These are phyloP conservation scores for Gallinago paraguaiae DNA, from an alignment of 2,113 vertebrate species.

Conservation along the genomic window DNA sequence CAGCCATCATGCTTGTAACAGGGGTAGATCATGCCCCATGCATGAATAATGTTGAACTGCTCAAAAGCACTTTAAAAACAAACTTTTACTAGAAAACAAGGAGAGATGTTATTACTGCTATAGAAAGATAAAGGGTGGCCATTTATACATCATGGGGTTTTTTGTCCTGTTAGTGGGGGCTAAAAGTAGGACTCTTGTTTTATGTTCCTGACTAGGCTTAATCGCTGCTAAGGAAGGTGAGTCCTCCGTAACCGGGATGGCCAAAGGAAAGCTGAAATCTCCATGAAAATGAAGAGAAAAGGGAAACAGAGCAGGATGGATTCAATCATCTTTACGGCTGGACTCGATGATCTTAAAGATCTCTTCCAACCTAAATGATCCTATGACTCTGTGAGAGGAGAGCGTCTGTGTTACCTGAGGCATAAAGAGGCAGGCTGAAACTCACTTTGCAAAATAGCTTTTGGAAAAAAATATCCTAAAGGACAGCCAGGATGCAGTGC, in stretches of 20 bases:
- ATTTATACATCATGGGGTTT: background rate
- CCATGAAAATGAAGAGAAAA: background rate
- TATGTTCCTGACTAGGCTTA: background rate
- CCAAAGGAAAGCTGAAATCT: background rate
- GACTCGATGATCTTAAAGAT: background rate
- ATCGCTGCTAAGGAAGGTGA: background rate
- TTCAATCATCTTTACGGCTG: background rate
- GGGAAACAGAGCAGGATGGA: background rate
- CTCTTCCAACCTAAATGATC: background rate
- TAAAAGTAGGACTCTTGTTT: background rate
- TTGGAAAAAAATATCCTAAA: background rate
- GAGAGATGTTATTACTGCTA: background rate
- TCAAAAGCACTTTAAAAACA: constrained; percentile 10
- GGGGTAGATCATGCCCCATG: background rate
- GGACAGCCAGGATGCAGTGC: background rate
- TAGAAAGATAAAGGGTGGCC: background rate
- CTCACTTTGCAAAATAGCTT: background rate
- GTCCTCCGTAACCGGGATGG: background rate
- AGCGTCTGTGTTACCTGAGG: background rate
- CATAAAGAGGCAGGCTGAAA: background rate
- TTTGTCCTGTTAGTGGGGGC: background rate
- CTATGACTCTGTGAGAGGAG: background rate
- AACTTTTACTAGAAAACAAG: background rate
- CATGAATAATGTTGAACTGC: background rate
- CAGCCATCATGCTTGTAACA: background rate